Percentiles rank a stretch among this genome's conserved stretches.
Evolutionary conservation across 1,140 invertebrate genomes (phyloP).

Genomic region (Magallana angulata): DNA sequence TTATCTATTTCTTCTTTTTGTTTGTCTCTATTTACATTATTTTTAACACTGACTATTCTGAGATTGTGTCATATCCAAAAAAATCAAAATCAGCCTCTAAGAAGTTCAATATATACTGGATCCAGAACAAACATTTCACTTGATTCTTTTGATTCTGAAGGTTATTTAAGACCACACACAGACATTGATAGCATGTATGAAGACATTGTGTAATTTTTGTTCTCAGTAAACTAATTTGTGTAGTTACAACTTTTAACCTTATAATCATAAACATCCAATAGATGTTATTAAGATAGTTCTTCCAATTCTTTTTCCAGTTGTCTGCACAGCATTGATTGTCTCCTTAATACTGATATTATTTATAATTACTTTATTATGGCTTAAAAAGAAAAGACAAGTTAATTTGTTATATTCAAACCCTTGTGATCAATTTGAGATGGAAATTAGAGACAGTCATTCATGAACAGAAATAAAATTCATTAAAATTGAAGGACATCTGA

Average conservation of each 20-base stretch:
- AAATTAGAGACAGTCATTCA: neutral
- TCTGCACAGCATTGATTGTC: neutral
- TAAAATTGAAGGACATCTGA: neutral
- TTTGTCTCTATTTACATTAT: neutral
- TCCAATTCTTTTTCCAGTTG: neutral
- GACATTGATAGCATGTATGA: neutral
- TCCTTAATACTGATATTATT: constrained; percentile 9
- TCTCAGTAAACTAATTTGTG: neutral
- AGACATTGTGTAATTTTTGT: neutral
- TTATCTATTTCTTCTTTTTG: constrained; percentile 8
- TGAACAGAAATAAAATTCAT: too few relatives aligned
- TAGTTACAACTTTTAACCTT: too few relatives aligned
- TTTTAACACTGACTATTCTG: neutral
- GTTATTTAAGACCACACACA: neutral
- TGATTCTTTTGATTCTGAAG: constrained; percentile 14
- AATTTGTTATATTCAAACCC: neutral
- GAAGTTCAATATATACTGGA: neutral
- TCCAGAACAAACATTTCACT: neutral
- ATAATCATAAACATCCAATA: too few relatives aligned
- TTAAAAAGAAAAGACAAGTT: neutral
- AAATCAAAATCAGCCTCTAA: neutral
- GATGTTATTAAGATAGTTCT: too few relatives aligned
- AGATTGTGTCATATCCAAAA: neutral
- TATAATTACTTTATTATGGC: neutral
- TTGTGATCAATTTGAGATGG: neutral